These are phyloP conservation scores for Diplosoma virens DNA, from an alignment of 23 tunicate species.

Conservation along the genomic window DNA sequence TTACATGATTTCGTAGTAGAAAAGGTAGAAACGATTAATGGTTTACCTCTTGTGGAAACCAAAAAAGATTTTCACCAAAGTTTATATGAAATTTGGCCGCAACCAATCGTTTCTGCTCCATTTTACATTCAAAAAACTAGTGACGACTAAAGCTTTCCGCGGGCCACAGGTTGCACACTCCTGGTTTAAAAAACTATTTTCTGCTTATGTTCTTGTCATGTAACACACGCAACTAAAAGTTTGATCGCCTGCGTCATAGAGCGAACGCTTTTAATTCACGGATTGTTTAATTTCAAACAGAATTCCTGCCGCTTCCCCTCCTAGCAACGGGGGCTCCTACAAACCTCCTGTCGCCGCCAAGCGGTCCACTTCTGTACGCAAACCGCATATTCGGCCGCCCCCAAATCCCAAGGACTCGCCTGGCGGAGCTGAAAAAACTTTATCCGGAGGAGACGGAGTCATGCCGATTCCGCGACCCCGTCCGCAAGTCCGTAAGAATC, in stretches of 20 bases:
- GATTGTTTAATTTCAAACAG: not conserved
- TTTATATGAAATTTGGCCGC: too few species aligned
- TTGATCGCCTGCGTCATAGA: not conserved
- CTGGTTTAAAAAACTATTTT: too few species aligned
- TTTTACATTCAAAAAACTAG: too few species aligned
- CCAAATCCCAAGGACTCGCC: slow-evolving; percentile 6
- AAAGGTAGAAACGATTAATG: too few species aligned
- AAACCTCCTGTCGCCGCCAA: slow-evolving; percentile 9
- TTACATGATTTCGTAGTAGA: too few species aligned
- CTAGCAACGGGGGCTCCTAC: not conserved
- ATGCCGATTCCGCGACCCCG: slow-evolving; percentile 1
- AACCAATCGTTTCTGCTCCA: too few species aligned
- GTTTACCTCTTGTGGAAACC: not conserved
- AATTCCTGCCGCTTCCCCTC: not conserved
- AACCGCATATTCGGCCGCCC: slow-evolving; percentile 22
- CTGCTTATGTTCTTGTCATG: not conserved
- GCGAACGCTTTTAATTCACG: not conserved
- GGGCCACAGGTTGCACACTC: too few species aligned
- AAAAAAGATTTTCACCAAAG: not conserved
- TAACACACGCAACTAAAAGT: not conserved
- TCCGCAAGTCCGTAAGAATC: not conserved
- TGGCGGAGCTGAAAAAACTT: not conserved
- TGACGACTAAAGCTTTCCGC: too few species aligned
- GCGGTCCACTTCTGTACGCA: not conserved
- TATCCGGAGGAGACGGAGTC: not conserved